phyloP scores from a whole-genome alignment of 2,888 invertebrate genomes.

The Bembecia ichneumoniformis region DNA sequence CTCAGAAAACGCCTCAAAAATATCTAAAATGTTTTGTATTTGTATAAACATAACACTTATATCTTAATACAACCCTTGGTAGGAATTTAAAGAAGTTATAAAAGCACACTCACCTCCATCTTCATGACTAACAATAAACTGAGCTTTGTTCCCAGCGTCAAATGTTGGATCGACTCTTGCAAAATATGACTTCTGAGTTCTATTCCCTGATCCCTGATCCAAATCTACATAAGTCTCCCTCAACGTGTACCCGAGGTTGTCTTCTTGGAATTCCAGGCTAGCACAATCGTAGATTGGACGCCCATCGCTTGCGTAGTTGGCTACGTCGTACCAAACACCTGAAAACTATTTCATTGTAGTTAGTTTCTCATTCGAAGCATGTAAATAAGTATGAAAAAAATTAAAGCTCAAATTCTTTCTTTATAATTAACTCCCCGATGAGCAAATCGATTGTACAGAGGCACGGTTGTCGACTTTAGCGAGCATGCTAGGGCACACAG shows the following conservation, averaged over 20 bases:
- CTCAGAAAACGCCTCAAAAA: too few relatives aligned
- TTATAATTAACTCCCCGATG: too few relatives aligned
- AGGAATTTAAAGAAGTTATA: too few relatives aligned
- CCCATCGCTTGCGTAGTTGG: conserved; percentile 54
- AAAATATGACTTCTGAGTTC: conserved; percentile 56
- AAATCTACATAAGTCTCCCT: conserved; percentile 48
- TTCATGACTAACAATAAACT: conserved; percentile 57
- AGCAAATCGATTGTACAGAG: too few relatives aligned
- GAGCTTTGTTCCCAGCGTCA: conserved; percentile 51
- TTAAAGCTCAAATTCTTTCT: too few relatives aligned
- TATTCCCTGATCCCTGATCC: conserved; percentile 40
- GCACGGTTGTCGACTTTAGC: too few relatives aligned
- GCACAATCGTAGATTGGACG: conserved; percentile 52
- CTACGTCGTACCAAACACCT: conserved; percentile 59
- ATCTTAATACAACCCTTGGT: too few relatives aligned
- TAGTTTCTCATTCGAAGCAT: background rate
- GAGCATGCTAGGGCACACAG: too few relatives aligned
- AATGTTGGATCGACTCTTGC: conserved; percentile 61
- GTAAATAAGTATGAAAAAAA: background rate
- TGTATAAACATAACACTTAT: too few relatives aligned
- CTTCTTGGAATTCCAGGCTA: conserved; percentile 53
- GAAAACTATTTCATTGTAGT: conserved; percentile 42
- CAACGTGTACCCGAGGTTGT: conserved; percentile 53
- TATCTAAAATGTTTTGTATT: too few relatives aligned
- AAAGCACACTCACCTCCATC: conserved; percentile 37